Conservation (phyloP, 1,140 invertebrate genomes). For the Zaprionus gabonicus region DNA sequence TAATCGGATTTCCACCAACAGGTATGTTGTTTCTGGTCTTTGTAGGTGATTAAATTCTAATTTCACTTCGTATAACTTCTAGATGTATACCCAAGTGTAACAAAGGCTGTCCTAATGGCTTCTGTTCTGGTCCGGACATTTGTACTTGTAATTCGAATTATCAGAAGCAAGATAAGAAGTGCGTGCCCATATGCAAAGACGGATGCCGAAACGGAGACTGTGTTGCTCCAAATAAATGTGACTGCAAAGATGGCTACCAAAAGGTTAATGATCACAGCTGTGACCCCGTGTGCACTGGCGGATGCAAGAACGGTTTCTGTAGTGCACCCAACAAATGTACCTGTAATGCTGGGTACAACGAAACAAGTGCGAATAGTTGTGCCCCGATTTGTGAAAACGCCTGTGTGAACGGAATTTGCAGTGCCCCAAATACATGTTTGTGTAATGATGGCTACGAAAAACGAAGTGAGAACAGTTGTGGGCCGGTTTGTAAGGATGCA, state of each 20-base stretch:
- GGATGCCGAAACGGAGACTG: constrained; percentile 39
- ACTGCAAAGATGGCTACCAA: constrained; percentile 26
- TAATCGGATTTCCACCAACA: constrained; percentile 10
- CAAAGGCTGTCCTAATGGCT: constrained; percentile 53
- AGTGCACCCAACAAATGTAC: constrained; percentile 23
- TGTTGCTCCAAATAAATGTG: constrained; percentile 33
- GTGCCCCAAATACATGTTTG: too few relatives aligned
- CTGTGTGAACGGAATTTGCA: too few relatives aligned
- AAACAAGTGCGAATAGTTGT: not conserved
- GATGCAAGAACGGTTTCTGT: constrained; percentile 43
- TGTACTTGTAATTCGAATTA: constrained; percentile 73
- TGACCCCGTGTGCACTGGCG: constrained; percentile 5
- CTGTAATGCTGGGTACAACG: constrained; percentile 4
- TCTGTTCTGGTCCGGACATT: constrained; percentile 51
- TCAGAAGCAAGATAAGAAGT: constrained; percentile 83
- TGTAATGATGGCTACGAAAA: too few relatives aligned
- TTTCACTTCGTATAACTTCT: not conserved
- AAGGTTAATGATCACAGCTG: constrained; percentile 19
- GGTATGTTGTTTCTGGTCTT: constrained; percentile 18
- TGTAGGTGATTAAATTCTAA: not conserved
- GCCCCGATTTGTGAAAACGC: not conserved
- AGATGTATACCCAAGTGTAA: constrained; percentile 56
- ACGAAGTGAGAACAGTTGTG: not conserved
- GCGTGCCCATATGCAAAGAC: constrained; percentile 34
- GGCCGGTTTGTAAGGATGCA: not conserved